Percentiles rank a stretch among this genome's conserved stretches.
Evolutionary conservation across 2,888 invertebrate species (phyloP).

Genomic region (Drosophila macrospina): DNA sequence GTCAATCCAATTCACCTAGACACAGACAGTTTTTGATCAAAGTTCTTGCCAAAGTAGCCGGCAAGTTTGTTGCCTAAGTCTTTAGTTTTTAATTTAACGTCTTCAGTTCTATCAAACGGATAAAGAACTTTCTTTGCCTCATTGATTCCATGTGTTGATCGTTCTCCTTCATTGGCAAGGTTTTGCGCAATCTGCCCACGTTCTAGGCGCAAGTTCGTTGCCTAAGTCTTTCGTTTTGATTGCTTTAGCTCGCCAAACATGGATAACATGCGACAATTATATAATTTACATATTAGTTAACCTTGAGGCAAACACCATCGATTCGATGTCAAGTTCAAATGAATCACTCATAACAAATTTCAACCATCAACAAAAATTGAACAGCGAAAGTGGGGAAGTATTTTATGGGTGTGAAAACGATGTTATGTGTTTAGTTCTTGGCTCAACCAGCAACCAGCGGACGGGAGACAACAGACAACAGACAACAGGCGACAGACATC

Average conservation of each 20-base stretch:
- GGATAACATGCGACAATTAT: conserved; percentile 42
- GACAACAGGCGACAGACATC: conserved; percentile 30
- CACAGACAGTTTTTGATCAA: conserved; percentile 8
- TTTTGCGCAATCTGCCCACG: not conserved
- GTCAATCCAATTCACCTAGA: too few species aligned
- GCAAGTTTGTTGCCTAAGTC: conserved; percentile 71
- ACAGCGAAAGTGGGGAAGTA: conserved; percentile 46
- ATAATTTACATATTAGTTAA: conserved; percentile 66
- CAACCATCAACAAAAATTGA: conserved; percentile 2
- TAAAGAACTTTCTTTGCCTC: conserved; percentile 13
- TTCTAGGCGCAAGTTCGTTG: conserved; percentile 29
- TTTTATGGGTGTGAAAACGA: conserved; percentile 9
- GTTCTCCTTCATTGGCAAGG: not conserved
- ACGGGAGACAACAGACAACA: conserved; percentile 10
- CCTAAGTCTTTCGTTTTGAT: conserved; percentile 51
- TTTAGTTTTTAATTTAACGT: conserved; percentile 34
- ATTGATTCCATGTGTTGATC: conserved; percentile 44
- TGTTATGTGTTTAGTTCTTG: conserved; percentile 34
- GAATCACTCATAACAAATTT: conserved; percentile 33
- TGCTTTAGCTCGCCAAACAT: conserved; percentile 18
- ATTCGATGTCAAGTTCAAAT: conserved; percentile 73
- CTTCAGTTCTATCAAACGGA: too few species aligned
- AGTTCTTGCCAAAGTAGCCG: not conserved
- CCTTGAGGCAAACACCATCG: conserved; percentile 69
- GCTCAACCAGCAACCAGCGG: conserved; percentile 4